Conservation (phyloP, 1,140 invertebrate species). For the Diorhabda carinulata region DNA sequence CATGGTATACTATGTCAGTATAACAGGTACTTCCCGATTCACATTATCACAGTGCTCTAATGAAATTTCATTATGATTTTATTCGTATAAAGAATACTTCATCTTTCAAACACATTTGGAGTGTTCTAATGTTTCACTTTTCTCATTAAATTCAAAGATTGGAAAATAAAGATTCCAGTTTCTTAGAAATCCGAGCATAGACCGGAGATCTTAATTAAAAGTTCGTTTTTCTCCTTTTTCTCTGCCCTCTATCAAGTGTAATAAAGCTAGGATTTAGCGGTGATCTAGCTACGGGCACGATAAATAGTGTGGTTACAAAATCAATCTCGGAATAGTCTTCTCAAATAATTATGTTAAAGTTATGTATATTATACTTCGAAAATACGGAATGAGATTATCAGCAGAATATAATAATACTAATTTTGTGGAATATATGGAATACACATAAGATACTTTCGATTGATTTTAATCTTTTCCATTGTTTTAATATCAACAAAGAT, state of each 20-base stretch:
- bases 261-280: slow-evolving; percentile 9
- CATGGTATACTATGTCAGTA: too few relatives aligned
- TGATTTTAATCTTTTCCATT: too few relatives aligned
- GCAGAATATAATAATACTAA: background rate
- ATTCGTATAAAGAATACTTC: background rate
- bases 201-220: slow-evolving; percentile 24
- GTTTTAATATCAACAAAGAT: too few relatives aligned
- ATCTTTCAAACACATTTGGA: background rate
- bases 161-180: slow-evolving; percentile 5
- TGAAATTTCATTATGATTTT: background rate
- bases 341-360: background rate
- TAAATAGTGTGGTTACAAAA: slow-evolving; percentile 1
- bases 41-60: too few relatives aligned
- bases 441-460: too few relatives aligned
- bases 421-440: background rate
- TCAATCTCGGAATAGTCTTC: background rate
- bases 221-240: slow-evolving; percentile 12
- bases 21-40: too few relatives aligned
- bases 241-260: slow-evolving; percentile 14
- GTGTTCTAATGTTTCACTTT: slow-evolving; percentile 9
- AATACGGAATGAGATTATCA: background rate
- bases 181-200: slow-evolving; percentile 11
- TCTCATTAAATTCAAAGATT: slow-evolving; percentile 11
- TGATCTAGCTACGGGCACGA: slow-evolving; percentile 1
- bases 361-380: background rate